phyloP scores from a whole-genome alignment of 2,797 vertebrate genomes.

The Rhinogobio ventralis region DNA sequence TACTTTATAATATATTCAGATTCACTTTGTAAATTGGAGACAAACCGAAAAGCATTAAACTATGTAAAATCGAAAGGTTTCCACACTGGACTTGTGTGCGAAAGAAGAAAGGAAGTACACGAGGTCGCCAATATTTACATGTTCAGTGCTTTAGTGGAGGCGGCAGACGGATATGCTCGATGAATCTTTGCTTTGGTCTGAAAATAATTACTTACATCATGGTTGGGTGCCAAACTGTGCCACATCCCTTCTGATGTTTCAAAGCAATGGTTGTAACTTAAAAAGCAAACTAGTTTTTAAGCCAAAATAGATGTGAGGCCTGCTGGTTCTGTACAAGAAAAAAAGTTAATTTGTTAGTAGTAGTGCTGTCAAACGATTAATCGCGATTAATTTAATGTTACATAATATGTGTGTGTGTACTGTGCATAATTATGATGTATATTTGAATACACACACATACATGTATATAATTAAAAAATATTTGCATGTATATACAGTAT shows the following conservation, averaged over 20 bases:
- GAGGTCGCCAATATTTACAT: slow-evolving; percentile 48
- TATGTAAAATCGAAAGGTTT: slow-evolving; percentile 69
- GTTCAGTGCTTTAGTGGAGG: slow-evolving; percentile 53
- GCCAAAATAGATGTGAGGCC: background rate
- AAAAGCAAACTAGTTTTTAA: background rate
- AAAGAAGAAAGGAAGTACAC: slow-evolving; percentile 3
- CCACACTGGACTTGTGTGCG: slow-evolving; percentile 8
- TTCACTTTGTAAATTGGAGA: slow-evolving; percentile 81
- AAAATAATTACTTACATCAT: slow-evolving; percentile 40
- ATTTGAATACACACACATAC: too few relatives aligned
- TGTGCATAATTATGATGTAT: too few relatives aligned
- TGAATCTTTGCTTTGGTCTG: slow-evolving; percentile 33
- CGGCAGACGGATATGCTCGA: slow-evolving; percentile 35
- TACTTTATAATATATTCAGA: slow-evolving; percentile 82
- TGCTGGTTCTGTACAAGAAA: background rate
- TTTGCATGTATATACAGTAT: too few relatives aligned
- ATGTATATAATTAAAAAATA: too few relatives aligned
- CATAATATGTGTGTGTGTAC: too few relatives aligned
- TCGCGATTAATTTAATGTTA: too few relatives aligned
- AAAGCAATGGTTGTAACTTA: slow-evolving; percentile 11
- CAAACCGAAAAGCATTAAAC: slow-evolving; percentile 76
- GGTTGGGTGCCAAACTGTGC: slow-evolving; percentile 22
- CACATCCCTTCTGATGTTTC: slow-evolving; percentile 38
- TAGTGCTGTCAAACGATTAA: too few relatives aligned
- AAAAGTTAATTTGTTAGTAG: background rate